Base-by-base conservation (phyloP, 2,797 vertebrate species). In the Botia kubotai region DNA sequence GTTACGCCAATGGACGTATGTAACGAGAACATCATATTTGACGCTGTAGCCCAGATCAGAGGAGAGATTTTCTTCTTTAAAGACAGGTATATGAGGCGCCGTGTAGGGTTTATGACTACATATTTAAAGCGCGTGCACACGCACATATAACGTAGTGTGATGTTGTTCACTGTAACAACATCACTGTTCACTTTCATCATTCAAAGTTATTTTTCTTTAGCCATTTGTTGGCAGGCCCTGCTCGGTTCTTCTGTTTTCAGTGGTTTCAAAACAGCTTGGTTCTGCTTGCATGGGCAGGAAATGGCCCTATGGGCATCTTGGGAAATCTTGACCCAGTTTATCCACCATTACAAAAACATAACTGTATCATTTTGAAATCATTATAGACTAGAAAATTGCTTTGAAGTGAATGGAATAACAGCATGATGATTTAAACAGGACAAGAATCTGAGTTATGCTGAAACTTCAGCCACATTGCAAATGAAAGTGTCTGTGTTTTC, bases 41-140 rank as follows among this genome's bases (percentile, higher is more conserved):
- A 99, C 82, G 97, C 96, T 71, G 90, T 97, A 0, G 92, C 97
- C 70, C 96, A 98, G 91, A 96, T 99, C 82, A 95, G 98, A 89
- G 97, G 98, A 83, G 98, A 99, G 90, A 96, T 91, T 0, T 99
- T 99, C 93, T 98, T 99, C 94, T 98, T 99, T 91, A 99, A 97
- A 90, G 96, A 98, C 86, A 95, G 97, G 98, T n/a, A n/a, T n/a
- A n/a, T n/a, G n/a, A n/a, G n/a, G n/a, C n/a, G n/a, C n/a, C n/a
- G n/a, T n/a, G n/a, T n/a, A n/a, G n/a, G n/a, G n/a, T n/a, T n/a
- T n/a, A n/a, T n/a, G n/a, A n/a, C n/a, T n/a, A n/a, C n/a, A n/a
- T n/a, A n/a, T n/a, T n/a, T n/a, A n/a, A n/a, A n/a, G n/a, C n/a
- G n/a, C n/a, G n/a, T n/a, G n/a, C n/a, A n/a, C n/a, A n/a, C n/a